Percentiles rank a stretch among this genome's conserved stretches.
Evolutionary conservation across 1,140 invertebrate genomes (phyloP).

Genomic region (Drosophila nasuta): DNA sequence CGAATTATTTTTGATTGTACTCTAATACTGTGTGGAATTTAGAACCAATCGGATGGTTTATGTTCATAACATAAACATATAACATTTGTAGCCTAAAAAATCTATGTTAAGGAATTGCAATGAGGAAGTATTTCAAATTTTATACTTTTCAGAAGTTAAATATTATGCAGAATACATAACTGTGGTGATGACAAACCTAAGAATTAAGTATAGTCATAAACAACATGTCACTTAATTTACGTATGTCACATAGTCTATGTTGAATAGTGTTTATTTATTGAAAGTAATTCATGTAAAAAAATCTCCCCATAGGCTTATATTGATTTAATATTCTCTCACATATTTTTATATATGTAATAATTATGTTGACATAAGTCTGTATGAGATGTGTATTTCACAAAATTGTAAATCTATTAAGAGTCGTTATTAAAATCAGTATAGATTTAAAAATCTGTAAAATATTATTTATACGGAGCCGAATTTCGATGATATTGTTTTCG

Average conservation of each 20-base stretch:
- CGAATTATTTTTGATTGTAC: neutral
- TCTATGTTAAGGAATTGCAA: no score
- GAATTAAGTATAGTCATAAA: no score
- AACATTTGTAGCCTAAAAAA: no score
- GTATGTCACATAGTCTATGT: neutral
- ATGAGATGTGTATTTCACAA: neutral
- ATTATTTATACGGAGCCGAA: neutral
- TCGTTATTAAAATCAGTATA: no score
- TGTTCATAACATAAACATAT: no score
- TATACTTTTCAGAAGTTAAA: no score
- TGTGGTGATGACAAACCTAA: no score
- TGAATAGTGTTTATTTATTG: conserved; percentile 1
- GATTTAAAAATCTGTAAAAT: neutral
- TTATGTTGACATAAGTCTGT: neutral
- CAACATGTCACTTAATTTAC: no score
- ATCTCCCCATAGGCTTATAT: conserved; percentile 22
- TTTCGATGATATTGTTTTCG: neutral
- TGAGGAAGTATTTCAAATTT: no score
- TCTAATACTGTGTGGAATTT: neutral
- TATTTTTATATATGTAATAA: neutral
- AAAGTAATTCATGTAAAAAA: neutral
- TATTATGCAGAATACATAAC: no score
- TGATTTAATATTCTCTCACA: conserved; percentile 8
- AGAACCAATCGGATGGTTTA: neutral
- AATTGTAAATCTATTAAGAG: neutral